Evolutionary conservation across 2,113 vertebrate species (phyloP), one percentile per base, ranked within the genome.

Genomic region (Oreochromis aureus): DNA sequence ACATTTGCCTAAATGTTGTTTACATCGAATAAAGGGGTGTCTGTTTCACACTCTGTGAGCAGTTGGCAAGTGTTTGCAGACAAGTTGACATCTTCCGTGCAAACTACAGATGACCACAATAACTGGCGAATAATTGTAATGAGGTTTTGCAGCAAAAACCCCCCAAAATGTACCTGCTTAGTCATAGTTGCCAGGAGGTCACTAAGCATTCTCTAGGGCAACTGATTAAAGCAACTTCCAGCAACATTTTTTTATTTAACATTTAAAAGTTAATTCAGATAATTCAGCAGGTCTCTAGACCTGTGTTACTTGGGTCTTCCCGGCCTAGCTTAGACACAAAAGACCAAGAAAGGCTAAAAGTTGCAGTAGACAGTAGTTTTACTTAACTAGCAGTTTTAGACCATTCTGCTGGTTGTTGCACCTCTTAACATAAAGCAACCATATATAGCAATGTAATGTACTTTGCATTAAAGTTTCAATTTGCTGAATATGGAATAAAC

Each of bases 101-200:
- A 76, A 76, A 48, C 41, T 11, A 48, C 13, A 73, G 8, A 15
- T 73, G 41, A 73, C 8, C 22, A 46, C 13, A 27, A 46, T 46
- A 46, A 73, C 8, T 16, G 8, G 27, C 1, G 2, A 27, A 10
- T 16, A 73, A 46, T 46, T 46, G n/a, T 4, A 6, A 73, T 0
- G 1, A 73, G 15, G 22, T 27, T 46, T 73, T 73, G 41, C 22
- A 46, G 10, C 19, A 39, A 66, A 7, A n/a, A 22, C 39, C 4
- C 13, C 24, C 13, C 13, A 2, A 27, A 46, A 73, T 27, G 18
- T 10, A 73, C 10, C 10, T 63, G 32, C 32, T 36, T 7, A 71
- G 36, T 24, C 5, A 27, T 63, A n/a, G 36, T 71, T 24, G n/a
- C 39, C 7, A 16, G 66, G 39, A 24, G 8, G 66, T 41, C 0